phyloP scores from a whole-genome alignment of 2,113 vertebrate species.

The Myodes glareolus region DNA sequence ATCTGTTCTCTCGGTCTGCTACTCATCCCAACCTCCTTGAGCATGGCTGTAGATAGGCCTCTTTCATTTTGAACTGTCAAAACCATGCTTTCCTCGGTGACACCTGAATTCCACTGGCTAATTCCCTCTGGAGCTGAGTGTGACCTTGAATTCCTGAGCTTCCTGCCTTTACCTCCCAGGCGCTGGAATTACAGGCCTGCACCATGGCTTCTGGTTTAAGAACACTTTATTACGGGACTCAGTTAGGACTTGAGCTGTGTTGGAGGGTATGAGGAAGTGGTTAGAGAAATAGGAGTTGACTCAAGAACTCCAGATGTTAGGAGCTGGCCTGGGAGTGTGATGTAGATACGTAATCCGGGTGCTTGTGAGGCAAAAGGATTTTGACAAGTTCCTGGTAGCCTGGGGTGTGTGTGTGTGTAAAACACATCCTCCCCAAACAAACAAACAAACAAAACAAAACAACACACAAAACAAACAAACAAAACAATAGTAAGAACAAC shows the following conservation, averaged over 20 bases:
- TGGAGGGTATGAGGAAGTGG: background rate
- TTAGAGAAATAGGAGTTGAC: background rate
- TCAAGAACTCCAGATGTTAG: background rate
- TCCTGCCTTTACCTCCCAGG: background rate
- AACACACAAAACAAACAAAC: background rate
- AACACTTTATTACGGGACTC: background rate
- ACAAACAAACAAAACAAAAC: background rate
- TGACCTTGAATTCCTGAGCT: background rate
- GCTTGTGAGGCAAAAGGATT: background rate
- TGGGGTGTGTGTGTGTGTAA: background rate
- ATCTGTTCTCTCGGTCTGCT: background rate
- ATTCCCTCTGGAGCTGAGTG: background rate
- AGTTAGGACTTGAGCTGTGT: background rate
- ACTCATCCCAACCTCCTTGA: background rate
- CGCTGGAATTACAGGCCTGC: background rate
- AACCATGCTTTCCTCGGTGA: background rate
- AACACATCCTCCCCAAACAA: too few species aligned
- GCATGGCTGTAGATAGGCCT: background rate
- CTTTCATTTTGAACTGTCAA: conserved; percentile 4
- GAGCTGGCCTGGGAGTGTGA: background rate
- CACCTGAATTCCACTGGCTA: background rate
- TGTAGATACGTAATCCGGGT: background rate
- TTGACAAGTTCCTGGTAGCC: background rate
- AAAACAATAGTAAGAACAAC: background rate
- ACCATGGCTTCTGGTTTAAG: background rate